Conservation (phyloP, 2,113 vertebrate species). For the Zosterops pallidus region DNA sequence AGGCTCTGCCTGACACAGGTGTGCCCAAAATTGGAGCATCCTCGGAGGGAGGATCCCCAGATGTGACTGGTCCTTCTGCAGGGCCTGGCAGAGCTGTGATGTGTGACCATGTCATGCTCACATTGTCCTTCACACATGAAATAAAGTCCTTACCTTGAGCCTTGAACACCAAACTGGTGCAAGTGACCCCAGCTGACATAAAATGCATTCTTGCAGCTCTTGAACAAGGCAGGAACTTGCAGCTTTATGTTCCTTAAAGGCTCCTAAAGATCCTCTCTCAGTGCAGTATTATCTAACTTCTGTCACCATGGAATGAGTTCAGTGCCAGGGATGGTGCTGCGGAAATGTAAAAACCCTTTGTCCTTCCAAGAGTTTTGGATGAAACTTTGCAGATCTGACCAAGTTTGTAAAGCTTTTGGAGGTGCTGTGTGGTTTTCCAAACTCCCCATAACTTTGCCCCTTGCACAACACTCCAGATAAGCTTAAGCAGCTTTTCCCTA, state of each 20-base stretch:
- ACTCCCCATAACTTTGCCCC: neutral
- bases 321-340: neutral
- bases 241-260: neutral
- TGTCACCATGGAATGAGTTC: neutral
- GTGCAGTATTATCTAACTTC: neutral
- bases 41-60: neutral
- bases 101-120: neutral
- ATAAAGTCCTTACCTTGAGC: neutral
- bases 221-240: neutral
- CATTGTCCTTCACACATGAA: neutral
- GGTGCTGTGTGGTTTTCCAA: neutral
- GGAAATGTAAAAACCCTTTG: neutral
- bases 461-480: neutral
- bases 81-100: neutral
- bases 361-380: neutral
- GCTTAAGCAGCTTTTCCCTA: neutral
- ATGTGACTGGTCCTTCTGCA: neutral
- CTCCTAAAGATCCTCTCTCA: neutral
- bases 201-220: neutral
- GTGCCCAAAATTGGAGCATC: neutral
- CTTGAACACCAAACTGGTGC: rapidly evolving
- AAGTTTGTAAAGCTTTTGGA: neutral
- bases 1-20: neutral
- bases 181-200: neutral
- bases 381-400: neutral